phyloP scores from a whole-genome alignment of 2,888 invertebrate species.

The Standfussiana lucernea region DNA sequence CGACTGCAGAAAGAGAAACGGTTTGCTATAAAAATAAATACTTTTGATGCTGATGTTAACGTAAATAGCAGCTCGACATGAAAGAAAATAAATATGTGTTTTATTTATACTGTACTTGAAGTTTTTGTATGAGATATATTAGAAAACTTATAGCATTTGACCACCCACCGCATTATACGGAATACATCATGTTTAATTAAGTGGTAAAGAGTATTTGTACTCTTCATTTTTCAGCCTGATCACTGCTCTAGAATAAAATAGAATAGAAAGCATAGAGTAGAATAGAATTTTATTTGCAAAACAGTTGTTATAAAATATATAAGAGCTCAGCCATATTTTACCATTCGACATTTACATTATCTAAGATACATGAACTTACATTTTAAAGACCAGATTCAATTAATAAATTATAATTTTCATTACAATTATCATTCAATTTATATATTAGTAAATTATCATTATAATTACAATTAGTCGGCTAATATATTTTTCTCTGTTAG shows the following conservation, averaged over 20 bases:
- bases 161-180: not conserved
- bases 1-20: slow-evolving; percentile 31
- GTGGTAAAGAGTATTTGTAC: not conserved
- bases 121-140: not conserved
- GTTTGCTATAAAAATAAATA: slow-evolving; percentile 33
- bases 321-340: no score
- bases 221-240: not conserved
- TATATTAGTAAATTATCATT: no score
- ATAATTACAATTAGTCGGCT: no score
- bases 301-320: no score
- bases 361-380: no score
- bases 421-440: no score
- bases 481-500: no score
- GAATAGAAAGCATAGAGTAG: no score
- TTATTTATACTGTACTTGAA: slow-evolving; percentile 5
- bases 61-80: not conserved
- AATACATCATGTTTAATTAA: not conserved
- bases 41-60: slow-evolving; percentile 33
- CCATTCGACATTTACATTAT: no score
- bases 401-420: no score
- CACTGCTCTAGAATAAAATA: not conserved
- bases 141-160: not conserved
- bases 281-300: no score
- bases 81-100: slow-evolving; percentile 23
- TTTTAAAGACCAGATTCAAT: no score